Evolutionary conservation across 2,797 vertebrate genomes (phyloP).

Genomic region (Acanthornis magna): DNA sequence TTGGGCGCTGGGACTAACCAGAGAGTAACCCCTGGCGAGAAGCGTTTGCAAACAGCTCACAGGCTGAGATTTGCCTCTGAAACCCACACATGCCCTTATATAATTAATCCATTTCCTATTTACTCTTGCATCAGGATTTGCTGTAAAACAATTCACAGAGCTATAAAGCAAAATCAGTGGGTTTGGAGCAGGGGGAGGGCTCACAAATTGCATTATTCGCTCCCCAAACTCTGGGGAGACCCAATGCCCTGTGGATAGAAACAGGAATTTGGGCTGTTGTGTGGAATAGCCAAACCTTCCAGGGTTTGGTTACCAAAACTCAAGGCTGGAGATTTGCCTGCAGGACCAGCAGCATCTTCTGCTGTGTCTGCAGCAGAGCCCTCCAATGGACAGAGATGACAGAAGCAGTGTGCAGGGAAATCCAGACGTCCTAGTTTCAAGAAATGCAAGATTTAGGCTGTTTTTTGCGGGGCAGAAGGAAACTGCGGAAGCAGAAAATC

Average conservation of each 20-base stretch:
- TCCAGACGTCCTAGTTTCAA: not conserved
- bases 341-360: not conserved
- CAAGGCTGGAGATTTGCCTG: not conserved
- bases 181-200: not conserved
- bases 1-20: not conserved
- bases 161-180: not conserved
- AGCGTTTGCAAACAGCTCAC: not conserved
- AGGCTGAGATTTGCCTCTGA: not conserved
- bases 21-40: not conserved
- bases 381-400: not conserved
- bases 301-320: not conserved
- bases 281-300: not conserved
- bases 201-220: not conserved
- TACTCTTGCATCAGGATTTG: not conserved
- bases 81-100: not conserved
- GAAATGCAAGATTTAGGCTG: accelerated
- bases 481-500: not conserved
- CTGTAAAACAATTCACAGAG: not conserved
- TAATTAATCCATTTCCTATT: conserved; percentile 17
- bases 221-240: not conserved
- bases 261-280: not conserved
- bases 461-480: not conserved
- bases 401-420: not conserved
- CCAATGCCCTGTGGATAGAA: not conserved
- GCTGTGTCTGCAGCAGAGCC: not conserved